Base-by-base conservation (phyloP, 1,140 invertebrate species). In the Apis laboriosa region DNA sequence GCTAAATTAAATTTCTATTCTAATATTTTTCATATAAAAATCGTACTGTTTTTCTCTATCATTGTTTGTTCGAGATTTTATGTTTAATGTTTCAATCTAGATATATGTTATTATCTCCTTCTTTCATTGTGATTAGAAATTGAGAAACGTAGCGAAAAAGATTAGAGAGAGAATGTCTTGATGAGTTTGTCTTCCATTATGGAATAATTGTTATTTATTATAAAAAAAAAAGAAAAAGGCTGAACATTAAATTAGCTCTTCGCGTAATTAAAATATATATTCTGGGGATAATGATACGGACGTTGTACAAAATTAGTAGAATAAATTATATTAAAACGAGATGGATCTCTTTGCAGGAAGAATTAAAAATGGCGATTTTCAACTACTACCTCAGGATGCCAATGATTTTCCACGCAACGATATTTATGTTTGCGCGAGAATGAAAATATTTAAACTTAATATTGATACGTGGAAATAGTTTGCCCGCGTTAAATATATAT, bases 241-340 rank as follows among this genome's bases (percentile, higher is more conserved):
- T 55, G 53, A 61, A 66, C 28, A 75, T 66, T 21, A 63, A 71
- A 77, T 77, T 70, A 77, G 66, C 56, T 55, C 8, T 71, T 51
- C 15, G 64, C n/a, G 8, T 78, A 78, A 78, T 83, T 72, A 78
- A 83, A 83, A 78, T 64, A 78, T 78, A 53, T 71, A 66, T 78
- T 21, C 19, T 19, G 17, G 19, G 34, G 17, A 81, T 81, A 68
- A 76, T 61, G 73, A 81, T 58, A 76, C 55, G 17, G 28, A 17
- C 51, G 12, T 43, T 17, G 55, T 64, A 51, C n/a, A 21, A 71
- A 56, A 68, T 83, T 72, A 83, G 49, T 28, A 13, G 58, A 51
- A 83, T 78, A 72, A 77, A 83, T 83, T 78, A 64, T 64, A 71
- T 72, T 64, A 71, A 83, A 83, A 43, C 58, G 58, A 7, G 34